Evolutionary conservation across 2,113 vertebrate species (phyloP), one percentile per base, ranked within the genome.

Genomic region (Ardeotis arabs): DNA sequence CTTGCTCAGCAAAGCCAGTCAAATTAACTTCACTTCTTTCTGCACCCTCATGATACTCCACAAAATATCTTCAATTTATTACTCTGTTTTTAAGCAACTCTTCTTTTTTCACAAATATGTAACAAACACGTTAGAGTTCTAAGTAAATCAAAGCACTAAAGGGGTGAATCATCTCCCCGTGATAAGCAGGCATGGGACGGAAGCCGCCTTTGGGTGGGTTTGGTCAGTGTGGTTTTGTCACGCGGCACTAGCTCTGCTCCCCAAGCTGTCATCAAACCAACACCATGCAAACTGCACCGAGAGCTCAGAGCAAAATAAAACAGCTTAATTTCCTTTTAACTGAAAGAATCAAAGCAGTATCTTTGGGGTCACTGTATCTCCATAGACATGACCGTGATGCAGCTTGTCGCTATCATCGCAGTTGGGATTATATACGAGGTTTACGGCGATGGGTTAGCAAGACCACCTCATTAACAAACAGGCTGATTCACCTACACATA

Each of bases 311-410:
- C 45, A 4, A 49, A 31, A 10, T 5, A 47, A 94, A 88, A 44
- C 0, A 35, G 58, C 85, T 87, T 52, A 7, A 89, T 87, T 91
- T 77, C 50, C 58, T 82, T 49, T 59, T 52, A 72, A 87, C 94
- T 83, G 83, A 66, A 39, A 39, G 50, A 79, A 68, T 62, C 66
- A 68, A 76, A 94, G 86, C 56, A 2, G 13, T 50, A n/a, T 44
- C 87, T 75, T 72, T 2, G 47, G 59, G 84, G 49, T 58, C 2
- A 15, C 4, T 6, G 0, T 22, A 39, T 12, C 92, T 84, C 62
- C n/a, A 4, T 1, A 22, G 80, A 28, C 23, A 4, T 0, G 6
- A 33, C 29, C 1, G 2, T 0, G 4, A 29, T 0, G 24, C 70
- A 20, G 64, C 37, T 41, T 21, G 29, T 35, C 2, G 4, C 39